Percentiles rank a stretch among this genome's conserved stretches.
phyloP scores from a whole-genome alignment of 2,113 vertebrate genomes.

The Labrus mixtus region DNA sequence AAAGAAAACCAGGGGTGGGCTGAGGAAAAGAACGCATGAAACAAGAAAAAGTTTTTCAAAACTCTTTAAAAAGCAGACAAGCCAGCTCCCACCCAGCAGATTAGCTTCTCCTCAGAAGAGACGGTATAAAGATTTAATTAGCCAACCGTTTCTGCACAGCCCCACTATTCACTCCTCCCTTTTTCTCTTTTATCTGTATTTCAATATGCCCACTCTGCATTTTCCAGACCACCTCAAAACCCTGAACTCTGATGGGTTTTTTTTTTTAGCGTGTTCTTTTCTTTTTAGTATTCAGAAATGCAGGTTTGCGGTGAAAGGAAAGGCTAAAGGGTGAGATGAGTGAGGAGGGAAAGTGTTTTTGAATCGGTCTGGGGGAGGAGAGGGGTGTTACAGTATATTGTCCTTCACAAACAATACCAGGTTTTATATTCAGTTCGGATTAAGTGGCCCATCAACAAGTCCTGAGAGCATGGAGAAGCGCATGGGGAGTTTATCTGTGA shows the following conservation, averaged over 20 bases:
- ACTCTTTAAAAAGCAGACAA: slow-evolving; percentile 50
- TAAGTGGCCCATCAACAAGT: slow-evolving; percentile 39
- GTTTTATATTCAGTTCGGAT: slow-evolving; percentile 51
- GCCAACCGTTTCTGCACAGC: slow-evolving; percentile 51
- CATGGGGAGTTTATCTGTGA: slow-evolving; percentile 35
- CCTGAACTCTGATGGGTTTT: slow-evolving; percentile 32
- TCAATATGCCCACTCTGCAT: slow-evolving; percentile 70
- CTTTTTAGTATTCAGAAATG: slow-evolving; percentile 49
- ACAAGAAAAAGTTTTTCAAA: slow-evolving; percentile 61
- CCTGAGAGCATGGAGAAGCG: slow-evolving; percentile 36
- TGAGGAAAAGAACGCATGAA: slow-evolving; percentile 51
- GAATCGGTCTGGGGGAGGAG: slow-evolving; percentile 15
- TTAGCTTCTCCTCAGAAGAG: slow-evolving; percentile 67
- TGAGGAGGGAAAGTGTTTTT: slow-evolving; percentile 42
- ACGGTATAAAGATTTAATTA: slow-evolving; percentile 79
- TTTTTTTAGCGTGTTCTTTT: slow-evolving; percentile 35
- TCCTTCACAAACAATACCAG: slow-evolving; percentile 51
- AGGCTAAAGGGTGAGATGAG: slow-evolving; percentile 32
- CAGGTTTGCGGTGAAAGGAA: slow-evolving; percentile 49
- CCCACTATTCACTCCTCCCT: slow-evolving; percentile 41
- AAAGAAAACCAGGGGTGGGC: slow-evolving; percentile 70
- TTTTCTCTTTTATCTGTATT: slow-evolving; percentile 69
- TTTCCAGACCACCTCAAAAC: slow-evolving; percentile 72
- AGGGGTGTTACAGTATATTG: slow-evolving; percentile 63
- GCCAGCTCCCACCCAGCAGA: slow-evolving; percentile 70